Evolutionary conservation across 2,113 vertebrate species (phyloP).

Genomic region (Morphnarchus princeps): DNA sequence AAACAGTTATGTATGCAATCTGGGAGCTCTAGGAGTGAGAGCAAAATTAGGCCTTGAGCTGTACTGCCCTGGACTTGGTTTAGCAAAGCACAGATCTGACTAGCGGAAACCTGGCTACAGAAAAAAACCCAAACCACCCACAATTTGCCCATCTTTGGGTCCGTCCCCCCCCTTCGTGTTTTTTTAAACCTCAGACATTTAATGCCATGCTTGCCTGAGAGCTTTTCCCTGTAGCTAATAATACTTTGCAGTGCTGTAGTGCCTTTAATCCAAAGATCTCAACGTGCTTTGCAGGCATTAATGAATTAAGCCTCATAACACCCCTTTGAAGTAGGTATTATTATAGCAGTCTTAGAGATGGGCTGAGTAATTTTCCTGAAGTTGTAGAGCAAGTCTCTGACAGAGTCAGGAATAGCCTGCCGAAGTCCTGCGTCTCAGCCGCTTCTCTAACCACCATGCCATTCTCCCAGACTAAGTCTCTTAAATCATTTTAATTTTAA

Average conservation of each 20-base stretch:
- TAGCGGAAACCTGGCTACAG: not conserved
- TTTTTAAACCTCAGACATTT: not conserved
- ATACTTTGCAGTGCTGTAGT: slow-evolving; percentile 39
- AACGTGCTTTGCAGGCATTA: slow-evolving; percentile 61
- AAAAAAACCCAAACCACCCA: not conserved
- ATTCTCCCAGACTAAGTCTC: slow-evolving; percentile 5
- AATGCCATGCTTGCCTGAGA: slow-evolving; percentile 38
- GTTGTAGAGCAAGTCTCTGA: slow-evolving; percentile 46
- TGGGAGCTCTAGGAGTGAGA: not conserved
- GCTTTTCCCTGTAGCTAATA: slow-evolving; percentile 56
- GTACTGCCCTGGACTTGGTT: not conserved
- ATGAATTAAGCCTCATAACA: slow-evolving; percentile 62
- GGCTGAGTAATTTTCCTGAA: slow-evolving; percentile 55
- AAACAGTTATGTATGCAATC: not conserved
- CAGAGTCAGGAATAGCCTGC: slow-evolving; percentile 39
- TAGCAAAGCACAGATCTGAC: not conserved
- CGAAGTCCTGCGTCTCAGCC: not conserved
- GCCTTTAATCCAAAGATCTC: slow-evolving; percentile 63
- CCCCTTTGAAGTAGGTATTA: slow-evolving; percentile 64
- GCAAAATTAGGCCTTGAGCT: not conserved
- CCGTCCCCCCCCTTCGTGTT: not conserved
- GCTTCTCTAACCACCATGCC: not conserved
- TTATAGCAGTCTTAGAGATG: slow-evolving; percentile 49
- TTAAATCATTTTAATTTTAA: slow-evolving; percentile 63
- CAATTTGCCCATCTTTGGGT: not conserved